These are phyloP conservation scores for Pollicipes pollicipes DNA, from an alignment of 1,140 invertebrate genomes.

Conservation along the genomic window DNA sequence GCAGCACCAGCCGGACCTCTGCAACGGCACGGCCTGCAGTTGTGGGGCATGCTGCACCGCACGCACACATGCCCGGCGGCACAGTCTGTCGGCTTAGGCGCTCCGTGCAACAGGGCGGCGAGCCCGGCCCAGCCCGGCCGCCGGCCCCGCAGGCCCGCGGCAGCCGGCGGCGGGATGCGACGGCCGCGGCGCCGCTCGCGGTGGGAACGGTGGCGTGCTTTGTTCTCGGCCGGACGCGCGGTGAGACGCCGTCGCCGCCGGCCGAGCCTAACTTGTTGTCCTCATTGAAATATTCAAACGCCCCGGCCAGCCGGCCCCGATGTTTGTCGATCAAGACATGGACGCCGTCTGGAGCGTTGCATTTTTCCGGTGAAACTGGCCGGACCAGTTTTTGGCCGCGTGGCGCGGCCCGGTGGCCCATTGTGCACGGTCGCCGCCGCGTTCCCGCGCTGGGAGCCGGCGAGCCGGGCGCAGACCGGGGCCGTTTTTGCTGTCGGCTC, in stretches of 20 bases:
- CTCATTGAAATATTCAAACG: neutral
- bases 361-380: neutral
- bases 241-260: neutral
- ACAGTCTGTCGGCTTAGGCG: neutral
- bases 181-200: too few relatives aligned
- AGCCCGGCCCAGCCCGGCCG: too few relatives aligned
- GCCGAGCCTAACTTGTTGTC: neutral
- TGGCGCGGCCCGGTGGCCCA: neutral
- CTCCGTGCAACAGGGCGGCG: neutral
- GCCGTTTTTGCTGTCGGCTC: neutral
- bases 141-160: too few relatives aligned
- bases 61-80: neutral
- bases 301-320: neutral
- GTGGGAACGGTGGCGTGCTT: neutral
- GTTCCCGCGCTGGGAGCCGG: neutral
- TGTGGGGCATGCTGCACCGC: neutral
- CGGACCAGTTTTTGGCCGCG: neutral
- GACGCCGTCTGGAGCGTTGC: neutral
- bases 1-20: too few relatives aligned
- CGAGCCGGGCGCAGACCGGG: too few relatives aligned
- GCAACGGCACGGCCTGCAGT: too few relatives aligned
- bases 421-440: neutral
- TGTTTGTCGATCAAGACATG: neutral
- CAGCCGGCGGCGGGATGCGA: too few relatives aligned
- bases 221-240: neutral